phyloP scores from a whole-genome alignment of 1,140 invertebrate genomes.

The Caenorhabditis latens region DNA sequence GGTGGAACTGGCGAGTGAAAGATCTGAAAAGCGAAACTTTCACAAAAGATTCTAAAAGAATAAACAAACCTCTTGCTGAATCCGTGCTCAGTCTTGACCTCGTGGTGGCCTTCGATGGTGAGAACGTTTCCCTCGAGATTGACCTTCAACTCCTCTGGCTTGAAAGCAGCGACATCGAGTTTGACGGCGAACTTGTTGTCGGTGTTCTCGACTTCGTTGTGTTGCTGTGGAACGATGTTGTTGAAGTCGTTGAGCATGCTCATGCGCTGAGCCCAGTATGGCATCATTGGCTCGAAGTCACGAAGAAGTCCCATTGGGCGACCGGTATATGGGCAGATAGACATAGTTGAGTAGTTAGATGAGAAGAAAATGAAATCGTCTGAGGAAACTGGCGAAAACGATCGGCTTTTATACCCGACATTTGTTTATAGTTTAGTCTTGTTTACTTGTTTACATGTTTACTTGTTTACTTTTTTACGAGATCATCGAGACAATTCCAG shows the following conservation, averaged over 20 bases:
- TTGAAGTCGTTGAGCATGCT: slow-evolving; percentile 42
- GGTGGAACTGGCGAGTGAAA: slow-evolving; percentile 57
- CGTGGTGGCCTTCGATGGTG: slow-evolving; percentile 71
- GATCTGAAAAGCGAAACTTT: slow-evolving; percentile 11
- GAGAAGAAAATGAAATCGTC: not conserved
- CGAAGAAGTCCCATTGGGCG: slow-evolving; percentile 31
- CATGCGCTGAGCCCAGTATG: slow-evolving; percentile 12
- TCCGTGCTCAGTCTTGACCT: slow-evolving; percentile 66
- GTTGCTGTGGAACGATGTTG: slow-evolving; percentile 33
- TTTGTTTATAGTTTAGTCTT: not conserved
- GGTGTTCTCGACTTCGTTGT: slow-evolving; percentile 61
- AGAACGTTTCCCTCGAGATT: slow-evolving; percentile 70
- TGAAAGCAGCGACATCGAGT: slow-evolving; percentile 71
- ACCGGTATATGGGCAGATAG: slow-evolving; percentile 30
- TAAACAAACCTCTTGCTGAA: slow-evolving; percentile 56
- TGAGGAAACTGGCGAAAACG: slow-evolving; percentile 18
- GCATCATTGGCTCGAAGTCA: slow-evolving; percentile 26
- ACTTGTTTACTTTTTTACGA: not conserved
- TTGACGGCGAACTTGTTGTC: slow-evolving; percentile 67
- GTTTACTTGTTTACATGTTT: slow-evolving; percentile 9
- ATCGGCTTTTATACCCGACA: not conserved
- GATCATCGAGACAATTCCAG: slow-evolving; percentile 18
- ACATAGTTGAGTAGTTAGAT: slow-evolving; percentile 39
- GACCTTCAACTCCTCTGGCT: slow-evolving; percentile 72
- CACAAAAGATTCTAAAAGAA: not conserved